Percentiles rank a stretch among this genome's conserved stretches.
These are phyloP conservation scores for Hyposmocoma kahamanoa DNA, from an alignment of 1,140 invertebrate species.

Conservation along the genomic window DNA sequence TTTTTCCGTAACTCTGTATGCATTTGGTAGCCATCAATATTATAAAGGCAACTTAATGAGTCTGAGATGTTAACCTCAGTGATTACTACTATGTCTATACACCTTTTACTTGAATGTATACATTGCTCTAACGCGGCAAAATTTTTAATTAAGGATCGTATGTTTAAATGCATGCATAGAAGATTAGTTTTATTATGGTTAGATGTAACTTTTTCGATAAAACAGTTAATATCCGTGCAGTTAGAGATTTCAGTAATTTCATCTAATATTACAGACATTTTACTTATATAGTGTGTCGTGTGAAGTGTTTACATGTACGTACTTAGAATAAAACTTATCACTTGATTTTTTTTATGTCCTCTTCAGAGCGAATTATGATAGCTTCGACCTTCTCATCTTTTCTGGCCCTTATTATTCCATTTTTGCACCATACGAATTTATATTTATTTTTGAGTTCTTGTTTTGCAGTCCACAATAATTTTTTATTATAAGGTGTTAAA, in stretches of 20 bases:
- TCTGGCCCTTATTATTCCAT: not conserved
- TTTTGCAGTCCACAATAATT: not conserved
- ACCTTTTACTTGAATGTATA: not conserved
- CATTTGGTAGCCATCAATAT: not conserved
- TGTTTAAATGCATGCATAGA: not conserved
- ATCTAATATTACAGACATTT: not conserved
- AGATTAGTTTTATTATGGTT: not conserved
- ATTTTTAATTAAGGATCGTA: not conserved
- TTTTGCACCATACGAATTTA: not conserved
- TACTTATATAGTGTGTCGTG: not conserved
- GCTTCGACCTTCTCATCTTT: not conserved
- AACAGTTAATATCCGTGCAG: not conserved
- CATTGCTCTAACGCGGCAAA: not conserved
- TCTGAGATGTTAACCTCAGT: not conserved
- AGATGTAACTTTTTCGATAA: not conserved
- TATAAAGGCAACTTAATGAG: not conserved
- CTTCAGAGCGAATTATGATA: not conserved
- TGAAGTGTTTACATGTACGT: not conserved
- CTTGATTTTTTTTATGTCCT: not conserved
- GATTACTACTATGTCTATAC: not conserved
- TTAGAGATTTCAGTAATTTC: not conserved
- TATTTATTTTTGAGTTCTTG: not conserved
- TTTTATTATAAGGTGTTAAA: slow-evolving; percentile 2
- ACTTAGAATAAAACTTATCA: not conserved
- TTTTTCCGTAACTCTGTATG: not conserved